A percentile compares a stretch with the other conserved stretches of the same genome.
Conservation (phyloP, 1,140 invertebrate species). For the Dinoponera quadriceps region DNA sequence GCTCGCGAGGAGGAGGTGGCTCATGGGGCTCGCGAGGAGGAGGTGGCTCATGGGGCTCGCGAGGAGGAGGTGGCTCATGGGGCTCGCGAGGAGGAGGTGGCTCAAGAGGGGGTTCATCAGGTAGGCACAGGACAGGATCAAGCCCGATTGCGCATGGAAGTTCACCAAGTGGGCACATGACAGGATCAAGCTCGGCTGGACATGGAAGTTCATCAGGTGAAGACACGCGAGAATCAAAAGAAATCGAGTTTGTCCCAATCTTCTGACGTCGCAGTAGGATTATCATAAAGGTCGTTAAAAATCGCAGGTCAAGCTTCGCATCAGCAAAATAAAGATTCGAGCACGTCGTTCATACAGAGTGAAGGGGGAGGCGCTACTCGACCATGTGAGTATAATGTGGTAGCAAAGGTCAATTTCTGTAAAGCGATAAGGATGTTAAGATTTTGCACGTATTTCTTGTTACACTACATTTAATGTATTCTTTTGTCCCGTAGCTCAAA, state of each 20-base stretch:
- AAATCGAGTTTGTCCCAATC: not conserved
- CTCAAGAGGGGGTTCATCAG: not conserved
- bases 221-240: not conserved
- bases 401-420: not conserved
- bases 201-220: not conserved
- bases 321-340: constrained; percentile 57
- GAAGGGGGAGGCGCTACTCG: constrained; percentile 64
- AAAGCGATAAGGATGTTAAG: not conserved
- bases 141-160: not conserved
- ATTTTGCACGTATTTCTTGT: not conserved
- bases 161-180: not conserved
- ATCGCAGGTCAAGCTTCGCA: constrained; percentile 32
- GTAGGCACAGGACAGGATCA: not conserved
- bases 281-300: not conserved
- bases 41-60: not conserved
- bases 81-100: too few relatives aligned
- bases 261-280: not conserved
- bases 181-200: not conserved
- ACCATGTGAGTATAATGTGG: constrained; percentile 62
- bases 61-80: too few relatives aligned
- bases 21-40: too few relatives aligned
- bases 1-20: not conserved
- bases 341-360: constrained; percentile 56
- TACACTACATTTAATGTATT: not conserved
- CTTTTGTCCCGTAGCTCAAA: constrained; percentile 42